Percentiles rank a stretch among this genome's conserved stretches.
phyloP scores from a whole-genome alignment of 2,888 invertebrate species.

The Nematopogon swammerdamellus region DNA sequence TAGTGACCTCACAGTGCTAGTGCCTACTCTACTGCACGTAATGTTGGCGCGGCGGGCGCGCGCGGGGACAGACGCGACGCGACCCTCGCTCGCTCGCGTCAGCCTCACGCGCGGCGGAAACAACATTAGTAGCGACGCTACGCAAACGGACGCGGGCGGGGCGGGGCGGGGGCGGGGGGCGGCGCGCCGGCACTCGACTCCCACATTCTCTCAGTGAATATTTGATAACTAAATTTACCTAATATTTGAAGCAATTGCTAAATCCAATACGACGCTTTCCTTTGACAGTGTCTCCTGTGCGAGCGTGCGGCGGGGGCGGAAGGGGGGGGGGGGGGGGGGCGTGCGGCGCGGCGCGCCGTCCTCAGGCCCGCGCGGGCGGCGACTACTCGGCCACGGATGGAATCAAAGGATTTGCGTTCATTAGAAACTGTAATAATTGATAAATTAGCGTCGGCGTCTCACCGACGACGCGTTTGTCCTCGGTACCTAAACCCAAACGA shows the following conservation, averaged over 20 bases:
- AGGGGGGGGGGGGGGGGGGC: constrained; percentile 9
- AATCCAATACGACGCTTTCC: background rate
- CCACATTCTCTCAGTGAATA: constrained; percentile 51
- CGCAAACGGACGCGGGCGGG: constrained; percentile 46
- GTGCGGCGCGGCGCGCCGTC: constrained; percentile 8
- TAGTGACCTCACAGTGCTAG: no score
- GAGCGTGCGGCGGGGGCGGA: constrained; percentile 14
- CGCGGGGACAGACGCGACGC: no score
- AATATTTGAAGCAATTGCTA: background rate
- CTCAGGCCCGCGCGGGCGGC: constrained; percentile 22
- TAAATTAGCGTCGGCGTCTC: constrained; percentile 10
- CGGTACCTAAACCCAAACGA: no score
- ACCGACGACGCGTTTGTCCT: background rate
- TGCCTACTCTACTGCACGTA: no score
- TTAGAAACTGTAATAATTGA: constrained; percentile 48
- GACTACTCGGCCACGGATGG: constrained; percentile 47
- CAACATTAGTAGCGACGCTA: background rate
- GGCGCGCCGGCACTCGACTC: constrained; percentile 26
- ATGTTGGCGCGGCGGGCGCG: no score
- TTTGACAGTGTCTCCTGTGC: constrained; percentile 4
- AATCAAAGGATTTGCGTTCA: constrained; percentile 55
- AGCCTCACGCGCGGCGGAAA: constrained; percentile 23
- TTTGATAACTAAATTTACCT: constrained; percentile 22
- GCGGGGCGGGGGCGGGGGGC: constrained; percentile 46
- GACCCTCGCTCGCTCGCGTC: no score